Evolutionary conservation across 1,140 invertebrate species (phyloP), one percentile per base, ranked within the genome.

Genomic region (Leptopilina boulardi): DNA sequence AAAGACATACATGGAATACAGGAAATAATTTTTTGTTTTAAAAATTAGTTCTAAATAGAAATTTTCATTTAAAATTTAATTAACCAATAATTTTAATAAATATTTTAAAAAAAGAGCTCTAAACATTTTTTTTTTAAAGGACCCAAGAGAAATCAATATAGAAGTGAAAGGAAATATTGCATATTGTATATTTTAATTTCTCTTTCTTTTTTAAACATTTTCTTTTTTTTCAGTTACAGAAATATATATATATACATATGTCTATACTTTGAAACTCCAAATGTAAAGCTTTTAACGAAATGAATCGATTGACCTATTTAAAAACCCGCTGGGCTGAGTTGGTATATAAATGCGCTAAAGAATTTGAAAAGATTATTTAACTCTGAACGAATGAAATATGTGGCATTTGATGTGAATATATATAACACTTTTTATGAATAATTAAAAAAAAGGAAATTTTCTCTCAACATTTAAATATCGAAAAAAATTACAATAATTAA

Each of bases 101-200:
- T n/a, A n/a, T n/a, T n/a, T n/a, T n/a, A n/a, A n/a, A n/a, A n/a
- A n/a, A n/a, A n/a, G n/a, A 38, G 34, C 5, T 6, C 34, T 51
- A 51, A 8, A n/a, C 15, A 51, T 18, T 51, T n/a, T 51, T 51
- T 18, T 51, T 51, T 51, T 18, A 51, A 51, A 47, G 42, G 34
- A 38, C 34, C 34, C 42, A 3, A 15, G 47, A 51, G 47, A 51
- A 51, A n/a, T 18, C 15, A 51, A n/a, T n/a, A n/a, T n/a, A 51
- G 47, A 51, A 51, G 47, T 51, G 47, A 51, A 51, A 18, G n/a
- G 47, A 51, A 51, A 51, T 51, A 51, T 18, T 51, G 47, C 18
- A 51, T 51, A n/a, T n/a, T n/a, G n/a, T 51, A n/a, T 51, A n/a
- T 51, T 51, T 51, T 51, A n/a, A 51, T 51, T 51, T 51, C 47